Conservation (phyloP, 1,140 invertebrate genomes). For the Bombus confusus region DNA sequence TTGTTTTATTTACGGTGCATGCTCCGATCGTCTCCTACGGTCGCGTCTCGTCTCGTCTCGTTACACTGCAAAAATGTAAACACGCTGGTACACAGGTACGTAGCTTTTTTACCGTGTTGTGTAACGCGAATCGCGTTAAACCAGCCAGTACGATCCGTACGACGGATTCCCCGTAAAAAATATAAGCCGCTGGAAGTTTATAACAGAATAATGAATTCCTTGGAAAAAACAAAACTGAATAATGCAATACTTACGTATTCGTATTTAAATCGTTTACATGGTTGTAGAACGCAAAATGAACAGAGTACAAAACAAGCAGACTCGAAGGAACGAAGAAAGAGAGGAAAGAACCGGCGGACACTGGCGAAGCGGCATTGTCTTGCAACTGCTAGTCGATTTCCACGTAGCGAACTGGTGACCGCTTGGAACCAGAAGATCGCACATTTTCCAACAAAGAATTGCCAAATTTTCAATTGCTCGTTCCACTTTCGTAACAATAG, state of each 20-base stretch:
- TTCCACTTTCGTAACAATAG: not conserved
- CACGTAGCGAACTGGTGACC: not conserved
- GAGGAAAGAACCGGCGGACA: not conserved
- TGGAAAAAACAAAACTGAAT: not conserved
- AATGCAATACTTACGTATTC: not conserved
- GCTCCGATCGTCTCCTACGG: no score
- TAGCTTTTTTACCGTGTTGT: not conserved
- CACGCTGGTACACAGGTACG: no score
- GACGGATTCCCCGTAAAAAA: not conserved
- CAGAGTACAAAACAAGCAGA: not conserved
- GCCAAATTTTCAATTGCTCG: not conserved
- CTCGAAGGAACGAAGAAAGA: not conserved
- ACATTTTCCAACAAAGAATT: not conserved
- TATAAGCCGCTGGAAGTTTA: not conserved
- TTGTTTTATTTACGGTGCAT: no score
- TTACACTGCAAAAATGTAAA: no score
- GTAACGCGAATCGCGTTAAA: not conserved
- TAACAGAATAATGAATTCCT: not conserved
- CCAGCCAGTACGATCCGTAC: no score
- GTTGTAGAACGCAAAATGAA: not conserved
- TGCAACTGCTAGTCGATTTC: conserved; percentile 16
- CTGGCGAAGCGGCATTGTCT: not conserved
- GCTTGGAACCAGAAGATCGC: not conserved
- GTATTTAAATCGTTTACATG: not conserved
- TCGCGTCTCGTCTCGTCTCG: no score